These are phyloP conservation scores for Morpho achilles DNA, from an alignment of 2,888 invertebrate species.

Conservation along the genomic window DNA sequence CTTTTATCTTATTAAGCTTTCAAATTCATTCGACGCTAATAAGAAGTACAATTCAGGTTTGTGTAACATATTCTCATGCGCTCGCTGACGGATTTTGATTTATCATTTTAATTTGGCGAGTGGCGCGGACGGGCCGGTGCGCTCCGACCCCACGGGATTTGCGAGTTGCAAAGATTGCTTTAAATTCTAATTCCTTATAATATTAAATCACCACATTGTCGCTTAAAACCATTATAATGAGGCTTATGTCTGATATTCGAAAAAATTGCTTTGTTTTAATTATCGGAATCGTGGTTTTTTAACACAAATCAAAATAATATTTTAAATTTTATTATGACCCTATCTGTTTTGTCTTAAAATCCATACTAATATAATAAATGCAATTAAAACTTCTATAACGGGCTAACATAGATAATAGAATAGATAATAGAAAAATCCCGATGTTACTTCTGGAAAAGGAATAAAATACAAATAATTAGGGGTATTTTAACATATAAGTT, in stretches of 20 bases:
- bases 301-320: constrained; percentile 16
- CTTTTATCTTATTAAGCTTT: too few relatives aligned
- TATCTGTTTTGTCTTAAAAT: too few relatives aligned
- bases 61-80: constrained; percentile 11
- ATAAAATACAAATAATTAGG: too few relatives aligned
- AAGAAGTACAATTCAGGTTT: constrained; percentile 1
- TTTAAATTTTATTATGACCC: too few relatives aligned
- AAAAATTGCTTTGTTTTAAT: neutral
- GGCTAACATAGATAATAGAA: too few relatives aligned
- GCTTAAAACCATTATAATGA: constrained; percentile 44
- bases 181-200: constrained; percentile 54
- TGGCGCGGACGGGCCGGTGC: constrained; percentile 59
- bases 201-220: constrained; percentile 57
- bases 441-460: too few relatives aligned
- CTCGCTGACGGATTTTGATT: constrained; percentile 66
- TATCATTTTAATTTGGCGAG: constrained; percentile 74
- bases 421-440: too few relatives aligned
- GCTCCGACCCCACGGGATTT: constrained; percentile 48
- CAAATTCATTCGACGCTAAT: too few relatives aligned
- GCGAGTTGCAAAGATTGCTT: constrained; percentile 46
- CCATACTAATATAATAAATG: too few relatives aligned
- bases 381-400: too few relatives aligned
- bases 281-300: constrained; percentile 24
- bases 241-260: constrained; percentile 8
- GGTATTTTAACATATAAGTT: too few relatives aligned